Evolutionary conservation across 1,140 invertebrate genomes (phyloP).

Genomic region (Rhyzopertha dominica): DNA sequence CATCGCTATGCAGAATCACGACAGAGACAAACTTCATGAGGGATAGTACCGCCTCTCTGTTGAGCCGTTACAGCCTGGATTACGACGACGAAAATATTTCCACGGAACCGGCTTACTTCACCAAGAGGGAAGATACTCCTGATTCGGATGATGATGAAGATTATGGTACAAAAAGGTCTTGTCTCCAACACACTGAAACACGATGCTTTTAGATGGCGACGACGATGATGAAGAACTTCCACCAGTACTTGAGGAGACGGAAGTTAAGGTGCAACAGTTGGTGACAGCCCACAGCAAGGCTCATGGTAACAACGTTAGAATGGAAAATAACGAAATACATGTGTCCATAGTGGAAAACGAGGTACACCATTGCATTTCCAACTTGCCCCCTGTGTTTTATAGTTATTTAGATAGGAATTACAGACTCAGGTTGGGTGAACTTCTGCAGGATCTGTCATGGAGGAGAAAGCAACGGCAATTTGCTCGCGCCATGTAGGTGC

Average conservation of each 20-base stretch:
- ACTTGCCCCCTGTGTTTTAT: neutral
- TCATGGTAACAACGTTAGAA: constrained; percentile 28
- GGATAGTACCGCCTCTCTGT: constrained; percentile 9
- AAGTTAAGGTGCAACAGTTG: constrained; percentile 26
- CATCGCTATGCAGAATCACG: constrained; percentile 23
- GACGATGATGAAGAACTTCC: neutral
- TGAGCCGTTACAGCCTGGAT: constrained; percentile 1
- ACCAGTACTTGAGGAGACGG: constrained; percentile 12
- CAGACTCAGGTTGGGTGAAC: constrained; percentile 14
- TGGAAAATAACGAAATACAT: constrained; percentile 29
- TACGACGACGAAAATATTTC: neutral
- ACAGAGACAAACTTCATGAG: constrained; percentile 9
- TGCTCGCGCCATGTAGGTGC: constrained; percentile 40
- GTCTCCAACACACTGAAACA: neutral
- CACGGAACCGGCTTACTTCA: constrained; percentile 5
- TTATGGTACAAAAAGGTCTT: neutral
- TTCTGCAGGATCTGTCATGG: constrained; percentile 44
- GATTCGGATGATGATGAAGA: neutral
- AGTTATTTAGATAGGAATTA: constrained; percentile 9
- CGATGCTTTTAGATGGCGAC: constrained; percentile 6
- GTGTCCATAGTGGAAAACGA: constrained; percentile 29
- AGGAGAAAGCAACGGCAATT: constrained; percentile 38
- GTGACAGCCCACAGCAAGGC: constrained; percentile 31
- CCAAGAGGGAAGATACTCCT: neutral
- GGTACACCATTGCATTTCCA: constrained; percentile 14